Evolutionary conservation across 2,888 invertebrate species (phyloP).

Genomic region (Cheilosia variabilis): DNA sequence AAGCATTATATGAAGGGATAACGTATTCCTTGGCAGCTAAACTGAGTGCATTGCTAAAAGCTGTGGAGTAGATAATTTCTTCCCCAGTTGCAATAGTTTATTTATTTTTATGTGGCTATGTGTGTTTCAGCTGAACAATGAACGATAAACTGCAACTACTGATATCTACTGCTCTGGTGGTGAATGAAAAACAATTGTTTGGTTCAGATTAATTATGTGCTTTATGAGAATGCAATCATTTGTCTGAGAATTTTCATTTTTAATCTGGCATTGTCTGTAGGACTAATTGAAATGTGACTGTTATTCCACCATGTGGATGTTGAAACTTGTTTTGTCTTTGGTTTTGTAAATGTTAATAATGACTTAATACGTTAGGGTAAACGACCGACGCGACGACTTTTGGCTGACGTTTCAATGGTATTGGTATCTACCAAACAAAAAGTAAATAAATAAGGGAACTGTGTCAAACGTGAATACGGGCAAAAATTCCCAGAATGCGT

Average conservation of each 20-base stretch:
- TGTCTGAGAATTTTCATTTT: conserved; percentile 16
- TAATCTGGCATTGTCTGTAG: conserved; percentile 16
- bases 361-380: conserved; percentile 48
- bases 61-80: conserved; percentile 42
- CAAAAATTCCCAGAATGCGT: not conserved
- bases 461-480: not conserved
- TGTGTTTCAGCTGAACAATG: conserved; percentile 22
- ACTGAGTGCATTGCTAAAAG: conserved; percentile 45
- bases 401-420: conserved; percentile 38
- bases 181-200: conserved; percentile 46
- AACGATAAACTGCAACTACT: conserved; percentile 28
- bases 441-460: conserved; percentile 14
- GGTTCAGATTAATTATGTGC: conserved; percentile 55
- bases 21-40: conserved; percentile 48
- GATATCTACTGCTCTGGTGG: conserved; percentile 6
- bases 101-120: conserved; percentile 6
- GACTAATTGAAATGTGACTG: conserved; percentile 47
- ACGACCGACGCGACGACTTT: conserved; percentile 46
- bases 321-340: conserved; percentile 30
- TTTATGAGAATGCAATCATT: conserved; percentile 50
- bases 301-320: conserved; percentile 2
- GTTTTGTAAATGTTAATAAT: not conserved
- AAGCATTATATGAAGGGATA: not conserved
- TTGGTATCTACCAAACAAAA: conserved; percentile 29
- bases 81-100: conserved; percentile 10